Conservation (phyloP, 2,888 invertebrate species). For the Lagria hirta region DNA sequence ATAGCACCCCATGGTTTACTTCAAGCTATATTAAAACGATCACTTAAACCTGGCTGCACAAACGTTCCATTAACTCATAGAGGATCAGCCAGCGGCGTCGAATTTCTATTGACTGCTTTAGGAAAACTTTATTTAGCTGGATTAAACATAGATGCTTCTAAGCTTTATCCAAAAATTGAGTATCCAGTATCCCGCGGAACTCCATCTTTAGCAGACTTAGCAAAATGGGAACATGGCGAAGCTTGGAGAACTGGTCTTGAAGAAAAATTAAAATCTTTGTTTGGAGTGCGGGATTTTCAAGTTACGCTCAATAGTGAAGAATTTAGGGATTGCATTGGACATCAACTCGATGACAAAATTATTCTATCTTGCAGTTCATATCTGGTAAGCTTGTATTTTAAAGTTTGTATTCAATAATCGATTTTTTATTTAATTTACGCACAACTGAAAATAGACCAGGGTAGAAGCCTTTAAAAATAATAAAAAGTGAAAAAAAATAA, state of each 20-base stretch:
- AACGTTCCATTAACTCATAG: slow-evolving; percentile 77
- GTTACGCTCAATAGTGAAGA: slow-evolving; percentile 57
- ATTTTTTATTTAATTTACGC: too few relatives aligned
- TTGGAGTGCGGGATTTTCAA: slow-evolving; percentile 48
- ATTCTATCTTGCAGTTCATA: slow-evolving; percentile 46
- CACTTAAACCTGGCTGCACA: slow-evolving; percentile 68
- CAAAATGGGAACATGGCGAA: slow-evolving; percentile 87
- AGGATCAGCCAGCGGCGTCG: slow-evolving; percentile 65
- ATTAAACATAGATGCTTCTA: slow-evolving; percentile 71
- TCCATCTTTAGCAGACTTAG: slow-evolving; percentile 77
- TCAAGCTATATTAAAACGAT: slow-evolving; percentile 81
- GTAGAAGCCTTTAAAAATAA: too few relatives aligned
- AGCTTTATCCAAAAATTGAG: slow-evolving; percentile 73
- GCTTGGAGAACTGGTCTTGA: slow-evolving; percentile 63
- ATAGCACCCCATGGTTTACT: slow-evolving; percentile 88
- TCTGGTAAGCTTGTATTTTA: slow-evolving; percentile 41
- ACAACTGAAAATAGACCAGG: too few relatives aligned
- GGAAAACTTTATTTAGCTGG: slow-evolving; percentile 80
- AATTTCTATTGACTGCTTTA: slow-evolving; percentile 62
- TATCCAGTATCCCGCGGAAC: slow-evolving; percentile 89
- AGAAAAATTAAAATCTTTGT: slow-evolving; percentile 45
- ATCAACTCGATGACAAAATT: slow-evolving; percentile 47
- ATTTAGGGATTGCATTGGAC: slow-evolving; percentile 46
- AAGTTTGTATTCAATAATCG: background rate
- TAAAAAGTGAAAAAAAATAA: too few relatives aligned